Evolutionary conservation across 2,113 vertebrate genomes (phyloP).

Genomic region (Morone saxatilis): DNA sequence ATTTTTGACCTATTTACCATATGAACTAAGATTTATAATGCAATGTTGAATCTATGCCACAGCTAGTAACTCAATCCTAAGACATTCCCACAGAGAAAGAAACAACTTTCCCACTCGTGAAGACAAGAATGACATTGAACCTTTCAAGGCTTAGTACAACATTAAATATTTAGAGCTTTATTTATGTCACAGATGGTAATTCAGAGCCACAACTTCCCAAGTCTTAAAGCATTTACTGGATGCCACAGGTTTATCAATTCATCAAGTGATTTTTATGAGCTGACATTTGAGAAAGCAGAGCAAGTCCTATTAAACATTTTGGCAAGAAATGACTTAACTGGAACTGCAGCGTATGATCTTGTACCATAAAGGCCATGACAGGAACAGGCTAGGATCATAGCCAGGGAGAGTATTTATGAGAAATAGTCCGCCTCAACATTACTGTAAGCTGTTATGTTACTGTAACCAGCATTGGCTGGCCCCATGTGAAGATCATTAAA

Average conservation of each 20-base stretch:
- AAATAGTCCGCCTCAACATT: slow-evolving; percentile 72
- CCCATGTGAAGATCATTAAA: slow-evolving; percentile 79
- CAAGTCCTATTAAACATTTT: slow-evolving; percentile 40
- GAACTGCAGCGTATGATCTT: slow-evolving; percentile 39
- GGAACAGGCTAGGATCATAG: slow-evolving; percentile 54
- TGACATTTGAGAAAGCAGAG: slow-evolving; percentile 16
- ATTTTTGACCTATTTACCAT: slow-evolving; percentile 62
- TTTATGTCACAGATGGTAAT: slow-evolving; percentile 48
- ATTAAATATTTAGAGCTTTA: slow-evolving; percentile 30
- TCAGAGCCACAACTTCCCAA: slow-evolving; percentile 46
- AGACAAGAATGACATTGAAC: slow-evolving; percentile 11
- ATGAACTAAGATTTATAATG: slow-evolving; percentile 41
- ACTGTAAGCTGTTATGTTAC: slow-evolving; percentile 78
- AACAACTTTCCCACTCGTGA: slow-evolving; percentile 37
- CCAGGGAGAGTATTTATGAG: slow-evolving; percentile 71
- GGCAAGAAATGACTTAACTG: slow-evolving; percentile 34
- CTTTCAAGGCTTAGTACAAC: slow-evolving; percentile 22
- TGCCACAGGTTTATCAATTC: slow-evolving; percentile 34
- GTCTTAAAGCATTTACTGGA: slow-evolving; percentile 39
- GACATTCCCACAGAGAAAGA: slow-evolving; percentile 43
- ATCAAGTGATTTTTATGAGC: slow-evolving; percentile 40
- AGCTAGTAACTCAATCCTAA: slow-evolving; percentile 41
- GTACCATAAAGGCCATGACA: slow-evolving; percentile 52
- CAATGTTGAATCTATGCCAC: slow-evolving; percentile 45
- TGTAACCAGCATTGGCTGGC: slow-evolving; percentile 66